Evolutionary conservation across 2,113 vertebrate species (phyloP).

Genomic region (Andinoacara biseriatus): DNA sequence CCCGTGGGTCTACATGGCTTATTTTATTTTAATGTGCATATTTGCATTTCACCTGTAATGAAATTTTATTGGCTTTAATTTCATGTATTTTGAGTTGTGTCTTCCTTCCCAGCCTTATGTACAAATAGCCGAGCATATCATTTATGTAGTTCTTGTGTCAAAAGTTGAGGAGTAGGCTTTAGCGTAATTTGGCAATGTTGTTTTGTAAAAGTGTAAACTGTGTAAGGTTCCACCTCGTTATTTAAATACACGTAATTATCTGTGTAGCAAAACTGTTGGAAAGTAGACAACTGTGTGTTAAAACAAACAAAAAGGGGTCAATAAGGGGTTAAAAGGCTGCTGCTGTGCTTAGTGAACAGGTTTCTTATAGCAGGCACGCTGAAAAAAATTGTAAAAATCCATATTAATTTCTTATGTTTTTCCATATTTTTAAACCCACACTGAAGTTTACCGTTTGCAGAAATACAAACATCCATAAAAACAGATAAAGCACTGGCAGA

Average conservation of each 20-base stretch:
- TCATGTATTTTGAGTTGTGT: conserved; percentile 63
- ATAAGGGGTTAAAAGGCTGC: neutral
- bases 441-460: neutral
- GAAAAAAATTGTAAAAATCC: neutral
- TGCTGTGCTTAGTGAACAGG: neutral
- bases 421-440: neutral
- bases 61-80: conserved; percentile 34
- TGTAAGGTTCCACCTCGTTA: conserved; percentile 78
- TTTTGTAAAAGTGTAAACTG: conserved; percentile 69
- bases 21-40: conserved; percentile 26
- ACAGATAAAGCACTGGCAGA: neutral
- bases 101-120: conserved; percentile 86
- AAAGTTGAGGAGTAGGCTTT: conserved; percentile 59
- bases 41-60: conserved; percentile 40
- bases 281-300: conserved; percentile 42
- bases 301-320: conserved; percentile 3
- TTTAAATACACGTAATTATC: conserved; percentile 75
- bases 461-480: neutral
- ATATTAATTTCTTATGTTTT: neutral
- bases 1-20: neutral
- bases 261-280: conserved; percentile 57
- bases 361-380: neutral
- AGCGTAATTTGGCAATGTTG: conserved; percentile 65
- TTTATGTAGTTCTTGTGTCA: conserved; percentile 73
- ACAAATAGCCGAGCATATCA: conserved; percentile 79